phyloP scores from a whole-genome alignment of 2,113 vertebrate genomes.

The Eolophus roseicapilla region DNA sequence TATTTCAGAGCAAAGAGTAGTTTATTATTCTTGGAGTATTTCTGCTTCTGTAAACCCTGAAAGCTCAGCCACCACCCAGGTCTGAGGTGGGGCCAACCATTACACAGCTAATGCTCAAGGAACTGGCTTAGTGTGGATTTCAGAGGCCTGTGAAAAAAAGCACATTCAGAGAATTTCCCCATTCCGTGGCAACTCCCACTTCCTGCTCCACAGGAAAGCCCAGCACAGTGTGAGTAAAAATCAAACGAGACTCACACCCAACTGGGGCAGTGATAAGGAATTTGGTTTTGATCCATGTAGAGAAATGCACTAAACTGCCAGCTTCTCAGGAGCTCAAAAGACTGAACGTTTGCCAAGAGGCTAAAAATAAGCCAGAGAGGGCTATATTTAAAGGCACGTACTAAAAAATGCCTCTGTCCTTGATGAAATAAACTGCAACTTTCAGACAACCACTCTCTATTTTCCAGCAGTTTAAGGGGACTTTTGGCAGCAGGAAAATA shows the following conservation, averaged over 20 bases:
- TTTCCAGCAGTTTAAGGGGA: not conserved
- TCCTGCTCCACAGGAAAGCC: constrained; percentile 44
- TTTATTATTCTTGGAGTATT: not conserved
- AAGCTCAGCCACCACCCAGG: not conserved
- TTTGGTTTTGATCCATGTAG: constrained; percentile 1
- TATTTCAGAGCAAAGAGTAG: not conserved
- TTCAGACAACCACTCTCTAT: not conserved
- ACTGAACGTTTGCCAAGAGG: not conserved
- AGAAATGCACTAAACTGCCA: not conserved
- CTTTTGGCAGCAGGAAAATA: not conserved
- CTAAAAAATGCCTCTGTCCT: constrained; percentile 1
- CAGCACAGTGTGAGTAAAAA: not conserved
- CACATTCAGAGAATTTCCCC: constrained; percentile 17
- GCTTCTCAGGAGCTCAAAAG: not conserved
- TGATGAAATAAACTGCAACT: not conserved
- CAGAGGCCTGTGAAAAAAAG: not conserved
- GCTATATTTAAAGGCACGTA: not conserved
- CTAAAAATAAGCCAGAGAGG: constrained; percentile 21
- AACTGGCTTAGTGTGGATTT: not conserved
- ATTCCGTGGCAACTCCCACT: not conserved
- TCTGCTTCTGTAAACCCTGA: not conserved
- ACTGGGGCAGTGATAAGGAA: constrained; percentile 20
- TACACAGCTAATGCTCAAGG: not conserved
- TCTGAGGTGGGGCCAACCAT: not conserved
- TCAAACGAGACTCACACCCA: not conserved